Evolutionary conservation across 2,888 invertebrate species (phyloP), one percentile per base, ranked within the genome.

Genomic region (Mongoloraphidia duomilia): DNA sequence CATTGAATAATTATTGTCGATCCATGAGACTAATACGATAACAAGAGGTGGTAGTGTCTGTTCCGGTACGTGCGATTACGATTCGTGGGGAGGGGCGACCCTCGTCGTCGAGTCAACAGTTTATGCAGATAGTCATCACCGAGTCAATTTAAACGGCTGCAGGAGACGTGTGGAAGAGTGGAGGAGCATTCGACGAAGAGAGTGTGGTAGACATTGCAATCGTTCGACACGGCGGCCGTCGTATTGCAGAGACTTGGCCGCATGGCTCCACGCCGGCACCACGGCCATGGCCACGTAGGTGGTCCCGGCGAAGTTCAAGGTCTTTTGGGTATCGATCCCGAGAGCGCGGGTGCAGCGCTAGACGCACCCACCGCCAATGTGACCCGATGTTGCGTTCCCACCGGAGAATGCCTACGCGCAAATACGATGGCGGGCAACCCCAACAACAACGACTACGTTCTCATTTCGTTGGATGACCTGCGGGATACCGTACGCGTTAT

Each of bases 401-500:
- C 71, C 57, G 83, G 84, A 59, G 89, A 88, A 62, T 89, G 89
- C 66, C 75, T 85, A 52, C 80, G 86, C 60, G 79, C 73, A 55
- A 75, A 65, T 56, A 59, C 63, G 33, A 56, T 60, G 49, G 53
- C 51, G 44, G 58, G 52, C 52, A 55, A 55, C 41, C 63, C 65
- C 50, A 61, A 60, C 50, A 67, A 68, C 56, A 67, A 68, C 58
- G 70, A 72, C 56, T 70, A 66, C 54, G 70, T 71, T 62, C 64
- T 76, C 41, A 79, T 83, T 50, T 72, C 76, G 50, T 61, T 76
- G 54, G 83, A 84, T 61, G 82, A 84, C 54, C 73, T 84, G 46
- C 76, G 84, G 56, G 90, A 91, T 60, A 83, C 85, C 42, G 81
- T 93, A 57, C 85, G 86, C 65, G 90, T 96, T 51, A 78, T 84